Evolutionary conservation across 2,113 vertebrate species (phyloP).

Genomic region (Mohoua ochrocephala): DNA sequence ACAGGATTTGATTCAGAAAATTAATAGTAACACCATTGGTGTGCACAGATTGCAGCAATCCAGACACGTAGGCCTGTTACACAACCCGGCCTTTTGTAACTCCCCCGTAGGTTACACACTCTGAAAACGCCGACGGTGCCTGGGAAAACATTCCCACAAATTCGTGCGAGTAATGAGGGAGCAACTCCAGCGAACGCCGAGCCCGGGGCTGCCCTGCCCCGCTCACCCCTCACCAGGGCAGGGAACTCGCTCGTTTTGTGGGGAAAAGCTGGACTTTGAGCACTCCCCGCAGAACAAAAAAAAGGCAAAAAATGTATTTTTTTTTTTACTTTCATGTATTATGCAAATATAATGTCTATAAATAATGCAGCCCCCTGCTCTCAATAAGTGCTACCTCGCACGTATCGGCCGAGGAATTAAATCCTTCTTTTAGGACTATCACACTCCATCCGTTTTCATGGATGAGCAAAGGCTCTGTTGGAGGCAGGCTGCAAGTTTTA

Average conservation of each 20-base stretch:
- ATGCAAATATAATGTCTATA: conserved; percentile 6
- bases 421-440: neutral
- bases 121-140: neutral
- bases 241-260: rapidly evolving
- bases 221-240: neutral
- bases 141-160: neutral
- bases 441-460: rapidly evolving
- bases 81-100: conserved; percentile 37
- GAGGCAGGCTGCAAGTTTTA: neutral
- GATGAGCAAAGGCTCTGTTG: neutral
- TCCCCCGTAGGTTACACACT: neutral
- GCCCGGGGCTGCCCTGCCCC: neutral
- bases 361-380: conserved; percentile 10
- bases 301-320: neutral
- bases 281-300: neutral
- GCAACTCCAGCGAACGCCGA: rapidly evolving
- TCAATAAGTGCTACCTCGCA: neutral
- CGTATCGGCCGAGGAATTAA: neutral
- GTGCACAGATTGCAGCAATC: conserved; percentile 50
- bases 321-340: conserved; percentile 4
- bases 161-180: neutral
- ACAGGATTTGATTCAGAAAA: conserved; percentile 61
- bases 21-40: conserved; percentile 62
- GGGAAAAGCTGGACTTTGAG: neutral
- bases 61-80: conserved; percentile 53